Conservation (phyloP, 2,888 invertebrate genomes). For the Synanthedon formicaeformis region DNA sequence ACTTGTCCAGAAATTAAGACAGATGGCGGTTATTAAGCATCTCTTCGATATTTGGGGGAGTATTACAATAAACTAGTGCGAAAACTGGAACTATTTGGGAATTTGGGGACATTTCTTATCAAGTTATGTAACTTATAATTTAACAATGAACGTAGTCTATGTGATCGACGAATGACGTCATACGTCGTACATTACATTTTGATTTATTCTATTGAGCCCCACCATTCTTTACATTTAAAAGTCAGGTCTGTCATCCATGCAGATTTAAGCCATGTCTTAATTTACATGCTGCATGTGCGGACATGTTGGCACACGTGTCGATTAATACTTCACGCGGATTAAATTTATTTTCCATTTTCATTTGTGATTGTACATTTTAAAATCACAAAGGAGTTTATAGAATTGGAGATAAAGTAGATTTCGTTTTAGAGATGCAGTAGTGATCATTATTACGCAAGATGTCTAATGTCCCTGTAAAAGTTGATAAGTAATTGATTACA, state of each 20-base stretch:
- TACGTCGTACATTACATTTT: constrained; percentile 4
- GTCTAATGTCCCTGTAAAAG: too few relatives aligned
- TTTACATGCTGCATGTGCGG: constrained; percentile 37
- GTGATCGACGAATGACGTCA: too few relatives aligned
- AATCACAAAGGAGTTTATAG: too few relatives aligned
- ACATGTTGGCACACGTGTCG: constrained; percentile 34
- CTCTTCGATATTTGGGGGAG: constrained; percentile 4
- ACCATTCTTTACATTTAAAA: constrained; percentile 12
- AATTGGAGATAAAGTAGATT: too few relatives aligned
- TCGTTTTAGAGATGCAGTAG: too few relatives aligned
- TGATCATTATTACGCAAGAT: too few relatives aligned
- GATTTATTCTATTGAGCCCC: neutral
- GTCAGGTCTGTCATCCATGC: constrained; percentile 24
- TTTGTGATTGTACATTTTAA: constrained; percentile 8
- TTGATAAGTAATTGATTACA: too few relatives aligned
- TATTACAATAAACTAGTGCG: neutral
- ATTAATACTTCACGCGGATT: constrained; percentile 39
- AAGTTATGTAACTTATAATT: too few relatives aligned
- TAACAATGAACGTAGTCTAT: too few relatives aligned
- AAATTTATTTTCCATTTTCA: constrained; percentile 56
- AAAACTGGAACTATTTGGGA: too few relatives aligned
- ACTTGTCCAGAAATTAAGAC: constrained; percentile 40
- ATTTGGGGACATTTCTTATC: too few relatives aligned
- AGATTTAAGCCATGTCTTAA: constrained; percentile 22
- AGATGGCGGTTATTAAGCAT: constrained; percentile 30